Base-by-base conservation (phyloP, 2,113 vertebrate species). In the Lepus americanus region DNA sequence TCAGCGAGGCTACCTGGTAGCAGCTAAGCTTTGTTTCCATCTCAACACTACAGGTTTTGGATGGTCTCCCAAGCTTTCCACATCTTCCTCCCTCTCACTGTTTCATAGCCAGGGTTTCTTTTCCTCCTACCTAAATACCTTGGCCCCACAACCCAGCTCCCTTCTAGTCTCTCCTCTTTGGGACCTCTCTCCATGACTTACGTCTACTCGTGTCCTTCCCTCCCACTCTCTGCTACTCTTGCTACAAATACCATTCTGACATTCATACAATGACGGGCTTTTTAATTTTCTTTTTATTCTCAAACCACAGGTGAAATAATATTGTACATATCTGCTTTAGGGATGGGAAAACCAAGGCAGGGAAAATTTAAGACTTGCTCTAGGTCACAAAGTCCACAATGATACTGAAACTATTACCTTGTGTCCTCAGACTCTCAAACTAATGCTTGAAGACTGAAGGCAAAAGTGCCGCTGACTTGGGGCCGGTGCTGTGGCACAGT, bases 111-210 rank as follows among this genome's bases (percentile, higher is more conserved):
- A 85, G 49, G n/a, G 14, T 94, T 72, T 92, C 11, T 89, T 79
- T 81, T 33, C 59, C 59, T 94, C 19, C 17, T 51, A 25, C 25
- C 33, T 72, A 27, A 91, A 66, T 78, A 85, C 74, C 87, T 87
- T 94, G 81, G 36, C 27, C 90, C 59, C 19, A 17, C 89, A 31
- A 67, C 33, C 59, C 27, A 89, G 74, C 3, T 91, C 59, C 59
- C 89, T 92, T 39, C 51, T 69, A 90, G 59, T 85, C 36, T 90
- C 63, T 97, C 94, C 90, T 73, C n/a, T 96, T 83, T 77, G 73
- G 93, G 89, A 63, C 25, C 36, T 87, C 39, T 89, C 80, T 27
- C 27, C 44, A 3, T 39, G 19, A 78, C 73, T 91, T 92, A 39
- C 9, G 51, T 93, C 86, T 90, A 31, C 36, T 92, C n/a, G 64